Conservation (phyloP, 2,113 vertebrate genomes). For the cattle (Bos taurus) region DNA sequence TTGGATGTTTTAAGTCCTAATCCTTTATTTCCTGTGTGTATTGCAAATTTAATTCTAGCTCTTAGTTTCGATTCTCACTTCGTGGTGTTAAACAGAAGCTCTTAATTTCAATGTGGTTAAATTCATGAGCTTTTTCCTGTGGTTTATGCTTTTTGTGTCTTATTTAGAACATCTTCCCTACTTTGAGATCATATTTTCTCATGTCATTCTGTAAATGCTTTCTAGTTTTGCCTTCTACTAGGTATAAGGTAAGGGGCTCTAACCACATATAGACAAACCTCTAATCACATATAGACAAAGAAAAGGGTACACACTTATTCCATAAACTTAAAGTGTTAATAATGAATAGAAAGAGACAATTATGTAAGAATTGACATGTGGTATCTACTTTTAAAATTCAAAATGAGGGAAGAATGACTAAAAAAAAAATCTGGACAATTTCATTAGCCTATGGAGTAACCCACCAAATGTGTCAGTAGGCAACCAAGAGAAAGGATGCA, state of each 20-base stretch:
- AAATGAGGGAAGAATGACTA: not conserved
- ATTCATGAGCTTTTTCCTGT: not conserved
- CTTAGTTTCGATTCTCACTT: not conserved
- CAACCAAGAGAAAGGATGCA: not conserved
- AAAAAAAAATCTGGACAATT: not conserved
- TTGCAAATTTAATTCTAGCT: not conserved
- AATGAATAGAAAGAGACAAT: not conserved
- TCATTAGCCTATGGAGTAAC: not conserved
- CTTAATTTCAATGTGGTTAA: not conserved
- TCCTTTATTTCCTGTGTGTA: not conserved
- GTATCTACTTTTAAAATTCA: not conserved
- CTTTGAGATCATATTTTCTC: not conserved
- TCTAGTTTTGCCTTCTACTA: not conserved
- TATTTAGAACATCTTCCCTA: not conserved
- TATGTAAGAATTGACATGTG: not conserved
- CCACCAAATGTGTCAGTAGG: not conserved
- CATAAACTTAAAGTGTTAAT: not conserved
- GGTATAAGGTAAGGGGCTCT: not conserved
- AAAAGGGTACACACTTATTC: not conserved
- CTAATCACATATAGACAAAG: not conserved
- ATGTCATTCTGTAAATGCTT: not conserved
- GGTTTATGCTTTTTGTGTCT: not conserved
- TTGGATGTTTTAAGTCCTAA: not conserved
- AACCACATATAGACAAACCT: not conserved
- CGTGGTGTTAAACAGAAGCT: not conserved